Conservation (phyloP, 1,140 invertebrate genomes). For the Caerostris extrusa region DNA sequence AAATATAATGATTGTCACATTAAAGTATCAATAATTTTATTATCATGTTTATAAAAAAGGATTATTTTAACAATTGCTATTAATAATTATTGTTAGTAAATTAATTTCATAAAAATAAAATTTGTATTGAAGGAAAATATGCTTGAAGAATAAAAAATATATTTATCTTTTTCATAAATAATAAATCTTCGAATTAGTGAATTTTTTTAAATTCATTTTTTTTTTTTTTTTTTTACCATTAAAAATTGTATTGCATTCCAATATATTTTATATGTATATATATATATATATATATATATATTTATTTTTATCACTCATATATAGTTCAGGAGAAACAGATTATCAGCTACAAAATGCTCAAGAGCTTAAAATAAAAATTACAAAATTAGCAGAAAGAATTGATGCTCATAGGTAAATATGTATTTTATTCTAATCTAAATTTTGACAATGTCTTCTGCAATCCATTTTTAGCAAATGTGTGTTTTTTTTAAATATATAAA, state of each 20-base stretch:
- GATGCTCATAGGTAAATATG: constrained; percentile 86
- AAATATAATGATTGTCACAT: too few species aligned
- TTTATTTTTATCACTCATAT: constrained; percentile 75
- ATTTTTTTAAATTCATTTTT: too few species aligned
- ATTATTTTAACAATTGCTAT: too few species aligned
- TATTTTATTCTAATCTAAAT: background rate
- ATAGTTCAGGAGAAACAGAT: constrained; percentile 92
- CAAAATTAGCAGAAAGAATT: constrained; percentile 92
- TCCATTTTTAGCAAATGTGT: background rate
- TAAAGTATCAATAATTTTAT: too few species aligned
- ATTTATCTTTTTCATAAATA: too few species aligned
- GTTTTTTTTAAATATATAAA: background rate
- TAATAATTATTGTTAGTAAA: too few species aligned
- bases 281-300: background rate
- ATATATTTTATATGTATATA: background rate
- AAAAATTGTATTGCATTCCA: background rate
- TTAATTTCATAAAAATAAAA: too few species aligned
- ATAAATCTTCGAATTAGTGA: too few species aligned
- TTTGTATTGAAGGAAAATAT: too few species aligned
- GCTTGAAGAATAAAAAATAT: too few species aligned
- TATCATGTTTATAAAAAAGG: too few species aligned
- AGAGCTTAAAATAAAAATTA: constrained; percentile 89
- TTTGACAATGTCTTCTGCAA: background rate
- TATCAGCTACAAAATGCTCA: constrained; percentile 92
- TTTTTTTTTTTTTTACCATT: background rate